phyloP scores from a whole-genome alignment of 2,888 invertebrate species.

The Hipparchia semele region DNA sequence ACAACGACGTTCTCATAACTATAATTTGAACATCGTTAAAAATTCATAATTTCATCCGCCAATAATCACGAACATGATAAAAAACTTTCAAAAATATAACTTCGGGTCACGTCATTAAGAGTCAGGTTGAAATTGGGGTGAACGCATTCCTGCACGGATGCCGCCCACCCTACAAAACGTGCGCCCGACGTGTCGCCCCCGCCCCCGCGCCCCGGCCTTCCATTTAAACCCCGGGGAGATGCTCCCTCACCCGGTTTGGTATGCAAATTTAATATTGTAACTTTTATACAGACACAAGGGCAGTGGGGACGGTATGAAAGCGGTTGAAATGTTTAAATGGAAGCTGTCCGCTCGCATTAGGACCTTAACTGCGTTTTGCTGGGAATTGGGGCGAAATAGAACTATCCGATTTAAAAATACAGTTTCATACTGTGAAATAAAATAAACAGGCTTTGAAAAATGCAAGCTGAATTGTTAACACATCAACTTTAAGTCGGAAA shows the following conservation, averaged over 20 bases:
- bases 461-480: neutral
- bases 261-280: constrained; percentile 80
- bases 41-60: constrained; percentile 10
- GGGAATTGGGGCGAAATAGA: constrained; percentile 5
- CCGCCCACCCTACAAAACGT: constrained; percentile 49
- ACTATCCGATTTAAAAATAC: constrained; percentile 7
- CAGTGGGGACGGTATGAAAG: constrained; percentile 56
- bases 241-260: constrained; percentile 48
- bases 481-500: neutral
- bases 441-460: neutral
- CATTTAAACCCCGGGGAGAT: constrained; percentile 31
- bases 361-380: constrained; percentile 4
- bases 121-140: constrained; percentile 52
- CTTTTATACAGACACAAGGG: constrained; percentile 78
- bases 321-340: constrained; percentile 26
- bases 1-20: too few relatives aligned
- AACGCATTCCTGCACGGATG: constrained; percentile 72
- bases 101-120: constrained; percentile 45
- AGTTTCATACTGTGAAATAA: neutral
- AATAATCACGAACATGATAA: constrained; percentile 1
- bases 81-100: constrained; percentile 31
- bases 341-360: constrained; percentile 19
- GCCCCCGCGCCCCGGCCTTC: constrained; percentile 44
- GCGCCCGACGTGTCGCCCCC: constrained; percentile 54
- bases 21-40: neutral